Evolutionary conservation across 2,888 invertebrate genomes (phyloP).

Genomic region (Lasioglossum lativentre): DNA sequence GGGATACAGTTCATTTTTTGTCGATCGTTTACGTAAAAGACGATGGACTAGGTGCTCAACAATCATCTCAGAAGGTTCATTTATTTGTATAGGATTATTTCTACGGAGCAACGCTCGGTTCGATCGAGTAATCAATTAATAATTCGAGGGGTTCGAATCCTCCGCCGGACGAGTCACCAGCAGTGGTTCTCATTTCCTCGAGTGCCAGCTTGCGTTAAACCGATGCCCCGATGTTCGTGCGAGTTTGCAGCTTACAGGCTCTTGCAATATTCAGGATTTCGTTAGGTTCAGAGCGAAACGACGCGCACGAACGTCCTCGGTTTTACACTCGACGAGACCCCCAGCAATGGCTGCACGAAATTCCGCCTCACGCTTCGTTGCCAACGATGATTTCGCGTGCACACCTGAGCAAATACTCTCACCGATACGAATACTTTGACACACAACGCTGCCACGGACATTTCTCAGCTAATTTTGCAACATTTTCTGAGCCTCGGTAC

Average conservation of each 20-base stretch:
- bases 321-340: neutral
- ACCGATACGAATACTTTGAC: neutral
- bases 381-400: neutral
- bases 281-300: neutral
- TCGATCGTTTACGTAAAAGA: neutral
- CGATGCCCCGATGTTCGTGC: neutral
- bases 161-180: slow-evolving; percentile 12
- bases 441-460: neutral
- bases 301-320: neutral
- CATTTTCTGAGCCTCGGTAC: neutral
- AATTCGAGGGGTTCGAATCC: neutral
- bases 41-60: slow-evolving; percentile 13
- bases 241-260: neutral
- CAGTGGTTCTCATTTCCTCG: slow-evolving; percentile 21
- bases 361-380: slow-evolving; percentile 5
- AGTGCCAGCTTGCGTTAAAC: slow-evolving; percentile 21
- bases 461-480: neutral
- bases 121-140: slow-evolving; percentile 11
- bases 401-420: neutral
- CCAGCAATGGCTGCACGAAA: neutral
- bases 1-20: neutral
- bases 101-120: slow-evolving; percentile 1
- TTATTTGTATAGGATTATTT: slow-evolving; percentile 13
- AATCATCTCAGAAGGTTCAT: slow-evolving; percentile 16
- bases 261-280: neutral